Conservation (phyloP, 2,113 vertebrate genomes). For the Cynopterus brachyotis region DNA sequence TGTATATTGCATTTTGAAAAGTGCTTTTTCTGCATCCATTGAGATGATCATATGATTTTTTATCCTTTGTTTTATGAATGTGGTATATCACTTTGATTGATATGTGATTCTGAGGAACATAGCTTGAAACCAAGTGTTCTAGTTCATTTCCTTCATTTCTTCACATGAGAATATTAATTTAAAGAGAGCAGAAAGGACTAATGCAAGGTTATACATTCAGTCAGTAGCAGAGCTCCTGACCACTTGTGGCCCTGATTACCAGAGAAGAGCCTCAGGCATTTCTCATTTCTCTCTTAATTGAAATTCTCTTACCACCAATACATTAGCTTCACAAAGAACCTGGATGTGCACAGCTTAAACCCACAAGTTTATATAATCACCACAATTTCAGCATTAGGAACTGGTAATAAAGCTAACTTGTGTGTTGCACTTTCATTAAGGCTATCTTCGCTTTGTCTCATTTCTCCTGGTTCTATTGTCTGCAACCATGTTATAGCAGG, state of each 20-base stretch:
- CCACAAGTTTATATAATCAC: not conserved
- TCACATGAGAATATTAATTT: not conserved
- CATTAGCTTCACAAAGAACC: not conserved
- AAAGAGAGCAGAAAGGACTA: not conserved
- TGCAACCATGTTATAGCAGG: not conserved
- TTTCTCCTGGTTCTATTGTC: not conserved
- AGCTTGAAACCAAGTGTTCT: not conserved
- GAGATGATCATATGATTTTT: not conserved
- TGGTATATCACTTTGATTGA: not conserved
- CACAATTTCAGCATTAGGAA: not conserved
- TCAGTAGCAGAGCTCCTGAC: not conserved
- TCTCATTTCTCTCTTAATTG: not conserved
- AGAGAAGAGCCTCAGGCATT: not conserved
- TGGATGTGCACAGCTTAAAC: not conserved
- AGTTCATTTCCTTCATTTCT: not conserved
- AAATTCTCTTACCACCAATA: not conserved
- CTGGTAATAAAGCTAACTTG: not conserved
- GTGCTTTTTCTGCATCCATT: not conserved
- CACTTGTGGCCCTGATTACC: not conserved
- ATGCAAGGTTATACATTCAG: not conserved
- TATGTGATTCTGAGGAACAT: not conserved
- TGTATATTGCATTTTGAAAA: not conserved
- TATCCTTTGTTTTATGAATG: not conserved
- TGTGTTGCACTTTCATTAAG: not conserved
- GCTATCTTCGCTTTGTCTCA: not conserved